Base-by-base conservation (phyloP, 2,888 invertebrate species). In the Sarcophaga subvicina region DNA sequence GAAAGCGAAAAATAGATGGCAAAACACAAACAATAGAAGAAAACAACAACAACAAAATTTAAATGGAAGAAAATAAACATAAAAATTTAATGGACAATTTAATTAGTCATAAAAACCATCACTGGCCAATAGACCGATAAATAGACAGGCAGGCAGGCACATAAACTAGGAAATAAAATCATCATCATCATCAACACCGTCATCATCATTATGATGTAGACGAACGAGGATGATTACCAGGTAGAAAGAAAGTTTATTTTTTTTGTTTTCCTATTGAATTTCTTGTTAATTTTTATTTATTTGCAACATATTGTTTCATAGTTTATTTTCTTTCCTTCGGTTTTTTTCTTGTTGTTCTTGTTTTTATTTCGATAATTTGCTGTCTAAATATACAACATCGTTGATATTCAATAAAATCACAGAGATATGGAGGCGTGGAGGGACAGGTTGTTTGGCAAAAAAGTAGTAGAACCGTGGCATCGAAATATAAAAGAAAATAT, bases 51-150 rank as follows among this genome's bases (percentile, higher is more conserved):
- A 27, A 27, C 27, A 27, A 8, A 8, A 37, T 8, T 37, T 37
- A 37, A 37, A 37, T 37, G 37, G 37, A 37, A 37, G 37, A 54
- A 54, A 73, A 70, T 72, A 22, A 37, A 86, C 76, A 37, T 77
- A 78, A 86, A 83, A 47, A 47, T 80, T 86, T 78, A 80, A 86
- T 82, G 77, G 63, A 80, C 77, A 83, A 83, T 86, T 83, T 86
- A 83, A 83, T 80, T 83, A 77, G 37, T 75, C 83, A 80, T 86
- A 76, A 87, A 86, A 78, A 84, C 64, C 66, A 63, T 83, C 54
- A 17, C 54, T 54, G 14, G 14, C 11, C 54, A 54, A 54, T 54
- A 54, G 54, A 54, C 37, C 47, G 60, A 22, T 37, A 37, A 37
- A 37, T 37, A 37, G 37, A 37, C 37, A 37, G 37, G 37, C 37